Percentiles rank a stretch among this genome's conserved stretches.
Conservation (phyloP, 2,797 vertebrate species). For the Sebastiscus albofasciatus region DNA sequence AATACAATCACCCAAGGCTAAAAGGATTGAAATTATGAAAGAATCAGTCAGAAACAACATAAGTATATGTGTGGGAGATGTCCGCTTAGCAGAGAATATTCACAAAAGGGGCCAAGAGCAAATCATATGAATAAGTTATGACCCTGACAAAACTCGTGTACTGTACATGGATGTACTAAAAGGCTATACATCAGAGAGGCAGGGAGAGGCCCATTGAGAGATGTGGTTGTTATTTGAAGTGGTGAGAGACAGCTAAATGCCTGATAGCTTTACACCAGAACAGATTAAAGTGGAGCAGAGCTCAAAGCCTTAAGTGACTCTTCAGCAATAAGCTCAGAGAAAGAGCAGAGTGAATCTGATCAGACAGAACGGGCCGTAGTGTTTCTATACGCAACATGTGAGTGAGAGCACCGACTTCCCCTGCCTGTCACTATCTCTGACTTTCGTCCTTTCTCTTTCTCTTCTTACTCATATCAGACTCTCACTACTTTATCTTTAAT, state of each 20-base stretch:
- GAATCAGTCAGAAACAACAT: slow-evolving; percentile 27
- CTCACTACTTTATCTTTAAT: neutral
- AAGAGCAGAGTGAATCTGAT: slow-evolving; percentile 26
- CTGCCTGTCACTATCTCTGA: neutral
- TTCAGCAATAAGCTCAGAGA: slow-evolving; percentile 39
- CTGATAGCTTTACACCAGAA: slow-evolving; percentile 43
- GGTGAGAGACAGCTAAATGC: slow-evolving; percentile 47
- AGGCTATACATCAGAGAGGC: slow-evolving; percentile 42
- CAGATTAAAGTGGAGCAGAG: slow-evolving; percentile 49
- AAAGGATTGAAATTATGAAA: slow-evolving; percentile 35
- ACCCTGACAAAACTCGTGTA: slow-evolving; percentile 12
- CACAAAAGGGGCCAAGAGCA: slow-evolving; percentile 17
- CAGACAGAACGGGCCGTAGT: neutral
- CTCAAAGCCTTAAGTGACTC: slow-evolving; percentile 37
- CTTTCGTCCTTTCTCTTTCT: neutral
- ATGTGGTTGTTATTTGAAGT: slow-evolving; percentile 55
- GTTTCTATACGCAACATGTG: slow-evolving; percentile 9
- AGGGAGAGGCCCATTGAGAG: slow-evolving; percentile 24
- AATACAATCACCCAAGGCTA: slow-evolving; percentile 30
- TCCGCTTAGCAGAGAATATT: slow-evolving; percentile 3
- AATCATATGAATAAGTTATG: slow-evolving; percentile 59
- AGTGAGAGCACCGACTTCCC: neutral
- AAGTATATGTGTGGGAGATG: slow-evolving; percentile 26
- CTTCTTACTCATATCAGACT: neutral
- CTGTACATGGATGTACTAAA: slow-evolving; percentile 45